Conservation (phyloP, 2,797 vertebrate species). For the Amphiprion clarkii region DNA sequence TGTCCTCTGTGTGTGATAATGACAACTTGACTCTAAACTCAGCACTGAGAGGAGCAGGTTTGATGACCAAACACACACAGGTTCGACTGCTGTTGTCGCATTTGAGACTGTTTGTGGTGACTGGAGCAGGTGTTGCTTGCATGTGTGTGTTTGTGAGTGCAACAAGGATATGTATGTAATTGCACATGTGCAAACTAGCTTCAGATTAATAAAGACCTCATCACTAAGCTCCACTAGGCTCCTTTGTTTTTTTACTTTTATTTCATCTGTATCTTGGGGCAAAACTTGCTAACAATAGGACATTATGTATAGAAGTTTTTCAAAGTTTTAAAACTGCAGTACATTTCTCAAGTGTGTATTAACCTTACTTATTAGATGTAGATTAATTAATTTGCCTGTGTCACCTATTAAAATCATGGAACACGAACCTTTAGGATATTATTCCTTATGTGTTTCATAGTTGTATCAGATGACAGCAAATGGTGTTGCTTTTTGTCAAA, state of each 20-base stretch:
- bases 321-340: no score
- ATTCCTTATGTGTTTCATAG: no score
- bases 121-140: slow-evolving; percentile 3
- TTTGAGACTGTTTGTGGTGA: slow-evolving; percentile 28
- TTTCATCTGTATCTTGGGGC: background rate
- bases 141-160: background rate
- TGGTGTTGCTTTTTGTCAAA: no score
- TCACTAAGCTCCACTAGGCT: background rate
- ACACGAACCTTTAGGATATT: no score
- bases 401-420: no score
- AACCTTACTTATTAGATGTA: no score
- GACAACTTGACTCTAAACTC: slow-evolving; percentile 86
- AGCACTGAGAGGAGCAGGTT: slow-evolving; percentile 79
- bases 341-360: no score
- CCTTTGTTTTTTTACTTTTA: slow-evolving; percentile 5
- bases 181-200: slow-evolving; percentile 13
- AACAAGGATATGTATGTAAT: background rate
- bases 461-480: no score
- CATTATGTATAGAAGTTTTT: no score
- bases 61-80: slow-evolving; percentile 74
- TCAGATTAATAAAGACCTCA: slow-evolving; percentile 35
- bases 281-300: background rate
- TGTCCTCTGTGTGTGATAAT: slow-evolving; percentile 77
- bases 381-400: no score
- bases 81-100: slow-evolving; percentile 15